Conservation (phyloP, 2,888 invertebrate genomes). For the Lasioglossum villosulum region DNA sequence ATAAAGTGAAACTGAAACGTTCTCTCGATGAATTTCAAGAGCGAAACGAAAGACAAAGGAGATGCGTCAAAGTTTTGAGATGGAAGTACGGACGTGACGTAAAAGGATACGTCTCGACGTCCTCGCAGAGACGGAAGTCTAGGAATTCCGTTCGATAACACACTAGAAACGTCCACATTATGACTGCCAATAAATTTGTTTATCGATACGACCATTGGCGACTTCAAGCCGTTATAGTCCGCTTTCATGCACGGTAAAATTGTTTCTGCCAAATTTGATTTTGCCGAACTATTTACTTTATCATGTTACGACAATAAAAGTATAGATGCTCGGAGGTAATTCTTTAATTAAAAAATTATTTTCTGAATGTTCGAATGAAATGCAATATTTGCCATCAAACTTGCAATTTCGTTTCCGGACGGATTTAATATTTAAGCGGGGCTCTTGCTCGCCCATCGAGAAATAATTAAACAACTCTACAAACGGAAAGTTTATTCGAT, state of each 20-base stretch:
- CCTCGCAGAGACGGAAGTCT: background rate
- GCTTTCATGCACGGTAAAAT: background rate
- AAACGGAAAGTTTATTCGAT: background rate
- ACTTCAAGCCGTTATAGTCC: background rate
- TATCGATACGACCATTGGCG: background rate
- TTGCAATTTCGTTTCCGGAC: too few species aligned
- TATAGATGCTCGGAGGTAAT: background rate
- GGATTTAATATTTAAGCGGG: background rate
- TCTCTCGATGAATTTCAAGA: background rate
- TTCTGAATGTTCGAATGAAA: background rate
- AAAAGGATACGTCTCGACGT: slow-evolving; percentile 4
- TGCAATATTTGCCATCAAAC: too few species aligned
- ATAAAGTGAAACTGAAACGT: background rate
- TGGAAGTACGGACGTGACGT: background rate
- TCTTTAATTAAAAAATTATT: background rate
- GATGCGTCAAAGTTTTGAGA: background rate
- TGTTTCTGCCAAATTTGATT: background rate
- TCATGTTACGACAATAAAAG: background rate
- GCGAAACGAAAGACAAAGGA: background rate
- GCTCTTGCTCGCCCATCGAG: too few species aligned
- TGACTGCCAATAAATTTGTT: background rate
- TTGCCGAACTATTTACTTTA: background rate
- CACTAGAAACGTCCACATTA: background rate
- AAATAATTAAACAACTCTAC: background rate
- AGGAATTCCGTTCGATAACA: background rate